Percentiles rank a stretch among this genome's conserved stretches.
Evolutionary conservation across 2,888 invertebrate species (phyloP).

Genomic region (Acanthosepion pharaonis): DNA sequence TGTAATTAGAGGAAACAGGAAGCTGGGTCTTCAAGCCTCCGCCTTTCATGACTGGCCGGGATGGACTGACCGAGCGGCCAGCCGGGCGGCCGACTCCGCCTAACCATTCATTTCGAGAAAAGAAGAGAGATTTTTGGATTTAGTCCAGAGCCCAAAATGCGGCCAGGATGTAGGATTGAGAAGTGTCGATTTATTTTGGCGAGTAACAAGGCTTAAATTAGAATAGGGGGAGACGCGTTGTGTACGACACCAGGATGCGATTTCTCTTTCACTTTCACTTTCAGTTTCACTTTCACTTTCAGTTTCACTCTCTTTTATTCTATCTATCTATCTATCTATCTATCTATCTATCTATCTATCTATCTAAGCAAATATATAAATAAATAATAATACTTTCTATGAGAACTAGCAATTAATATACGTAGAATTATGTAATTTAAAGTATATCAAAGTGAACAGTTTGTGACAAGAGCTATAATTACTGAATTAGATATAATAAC

Average conservation of each 20-base stretch:
- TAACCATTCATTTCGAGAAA: not conserved
- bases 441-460: too few species aligned
- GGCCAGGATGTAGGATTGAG: not conserved
- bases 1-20: slow-evolving; percentile 33
- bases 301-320: not conserved
- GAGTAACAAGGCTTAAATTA: not conserved
- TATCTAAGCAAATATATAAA: not conserved
- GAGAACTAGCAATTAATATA: too few species aligned
- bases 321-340: not conserved
- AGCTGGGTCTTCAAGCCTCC: not conserved
- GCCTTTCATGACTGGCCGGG: not conserved
- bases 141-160: not conserved
- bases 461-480: too few species aligned
- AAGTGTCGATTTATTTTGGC: not conserved
- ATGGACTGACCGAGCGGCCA: not conserved
- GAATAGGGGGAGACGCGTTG: not conserved
- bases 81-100: not conserved
- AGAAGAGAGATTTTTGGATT: not conserved
- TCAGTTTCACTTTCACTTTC: not conserved
- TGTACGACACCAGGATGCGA: slow-evolving; percentile 3
- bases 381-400: too few species aligned
- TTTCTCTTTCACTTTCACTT: not conserved
- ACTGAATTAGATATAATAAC: too few species aligned
- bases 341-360: not conserved
- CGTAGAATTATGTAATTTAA: too few species aligned